Conservation (phyloP, 1,140 invertebrate genomes). For the Leptinotarsa texana region DNA sequence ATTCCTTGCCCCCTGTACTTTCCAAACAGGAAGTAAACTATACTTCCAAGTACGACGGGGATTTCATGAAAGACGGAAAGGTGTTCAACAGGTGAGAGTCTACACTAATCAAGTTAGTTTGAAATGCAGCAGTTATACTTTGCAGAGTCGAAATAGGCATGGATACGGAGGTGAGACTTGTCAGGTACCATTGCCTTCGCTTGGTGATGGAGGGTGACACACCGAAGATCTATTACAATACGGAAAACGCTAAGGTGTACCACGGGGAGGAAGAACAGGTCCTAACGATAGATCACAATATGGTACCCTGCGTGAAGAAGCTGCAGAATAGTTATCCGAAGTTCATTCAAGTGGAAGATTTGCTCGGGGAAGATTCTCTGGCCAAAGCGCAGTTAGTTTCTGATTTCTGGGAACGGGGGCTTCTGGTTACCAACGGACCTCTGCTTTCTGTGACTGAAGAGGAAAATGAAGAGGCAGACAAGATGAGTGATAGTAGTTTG, state of each 20-base stretch:
- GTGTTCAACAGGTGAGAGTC: constrained; percentile 64
- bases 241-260: constrained; percentile 83
- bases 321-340: constrained; percentile 77
- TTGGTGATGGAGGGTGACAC: constrained; percentile 70
- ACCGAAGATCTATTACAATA: constrained; percentile 73
- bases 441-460: constrained; percentile 18
- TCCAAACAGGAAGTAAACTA: constrained; percentile 66
- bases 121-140: not conserved
- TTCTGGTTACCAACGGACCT: constrained; percentile 62
- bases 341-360: constrained; percentile 70
- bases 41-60: constrained; percentile 71
- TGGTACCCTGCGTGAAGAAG: constrained; percentile 70
- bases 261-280: constrained; percentile 79
- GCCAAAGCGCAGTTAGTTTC: constrained; percentile 66
- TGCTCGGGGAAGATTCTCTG: constrained; percentile 68
- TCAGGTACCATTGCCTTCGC: constrained; percentile 57
- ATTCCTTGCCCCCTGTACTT: constrained; percentile 84
- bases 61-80: constrained; percentile 67
- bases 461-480: constrained; percentile 1
- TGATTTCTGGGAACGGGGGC: constrained; percentile 73
- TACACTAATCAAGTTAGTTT: not conserved
- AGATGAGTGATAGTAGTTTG: too few relatives aligned
- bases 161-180: constrained; percentile 46
- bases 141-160: constrained; percentile 47
- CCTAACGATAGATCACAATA: constrained; percentile 70